Evolutionary conservation across 2,113 vertebrate genomes (phyloP).

Genomic region (Cyphomyrus discorhynchus): DNA sequence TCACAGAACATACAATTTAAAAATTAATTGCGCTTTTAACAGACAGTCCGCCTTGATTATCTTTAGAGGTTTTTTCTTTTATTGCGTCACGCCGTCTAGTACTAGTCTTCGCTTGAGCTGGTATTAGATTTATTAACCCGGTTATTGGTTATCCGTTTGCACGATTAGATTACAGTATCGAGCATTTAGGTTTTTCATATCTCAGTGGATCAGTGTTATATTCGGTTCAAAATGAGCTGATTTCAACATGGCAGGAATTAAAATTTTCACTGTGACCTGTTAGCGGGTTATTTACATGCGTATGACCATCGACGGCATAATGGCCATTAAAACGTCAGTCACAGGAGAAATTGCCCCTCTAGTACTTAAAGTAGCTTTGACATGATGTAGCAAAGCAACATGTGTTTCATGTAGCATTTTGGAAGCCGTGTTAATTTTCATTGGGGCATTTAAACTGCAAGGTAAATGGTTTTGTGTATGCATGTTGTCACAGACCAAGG

Average conservation of each 20-base stretch:
- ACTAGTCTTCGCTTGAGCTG: not conserved
- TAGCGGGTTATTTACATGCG: conserved; percentile 16
- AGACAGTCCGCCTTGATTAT: not conserved
- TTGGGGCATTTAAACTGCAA: conserved; percentile 40
- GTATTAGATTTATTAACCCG: not conserved
- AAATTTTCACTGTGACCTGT: not conserved
- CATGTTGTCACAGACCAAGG: conserved; percentile 64
- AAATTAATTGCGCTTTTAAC: conserved; percentile 5
- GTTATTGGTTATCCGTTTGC: not conserved
- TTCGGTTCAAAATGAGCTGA: not conserved
- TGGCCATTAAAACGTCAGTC: conserved; percentile 59
- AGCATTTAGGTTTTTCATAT: not conserved
- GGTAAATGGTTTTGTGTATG: conserved; percentile 55
- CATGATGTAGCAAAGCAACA: conserved; percentile 65
- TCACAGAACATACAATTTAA: not conserved
- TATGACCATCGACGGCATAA: conserved; percentile 23
- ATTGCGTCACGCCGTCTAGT: not conserved
- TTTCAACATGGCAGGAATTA: not conserved
- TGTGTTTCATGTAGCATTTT: conserved; percentile 63
- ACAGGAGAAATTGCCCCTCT: conserved; percentile 62
- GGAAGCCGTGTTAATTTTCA: conserved; percentile 50
- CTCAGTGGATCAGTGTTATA: not conserved
- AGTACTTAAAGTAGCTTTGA: conserved; percentile 70
- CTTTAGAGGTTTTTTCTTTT: not conserved
- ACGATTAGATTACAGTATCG: not conserved